Evolutionary conservation across 1,140 invertebrate species (phyloP).

Genomic region (Drepana arcuata): DNA sequence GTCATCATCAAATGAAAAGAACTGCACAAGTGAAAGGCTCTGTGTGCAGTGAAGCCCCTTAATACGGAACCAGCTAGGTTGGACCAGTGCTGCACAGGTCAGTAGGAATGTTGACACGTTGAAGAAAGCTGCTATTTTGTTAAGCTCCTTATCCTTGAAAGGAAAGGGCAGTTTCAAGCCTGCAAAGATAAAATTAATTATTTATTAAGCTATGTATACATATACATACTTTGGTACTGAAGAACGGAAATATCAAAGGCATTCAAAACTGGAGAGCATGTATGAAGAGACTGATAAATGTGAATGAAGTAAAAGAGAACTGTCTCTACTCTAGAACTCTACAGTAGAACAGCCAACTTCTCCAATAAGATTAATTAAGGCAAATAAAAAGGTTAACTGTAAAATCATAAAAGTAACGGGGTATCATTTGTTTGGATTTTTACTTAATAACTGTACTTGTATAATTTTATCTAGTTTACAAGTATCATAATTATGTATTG

Average conservation of each 20-base stretch:
- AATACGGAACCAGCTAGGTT: slow-evolving; percentile 71
- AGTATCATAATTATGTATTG: too few species aligned
- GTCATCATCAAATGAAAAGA: slow-evolving; percentile 61
- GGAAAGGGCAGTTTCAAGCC: slow-evolving; percentile 49
- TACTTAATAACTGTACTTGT: too few species aligned
- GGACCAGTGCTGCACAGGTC: slow-evolving; percentile 67
- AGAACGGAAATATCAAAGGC: too few species aligned
- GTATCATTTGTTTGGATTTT: too few species aligned
- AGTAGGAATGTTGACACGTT: slow-evolving; percentile 68
- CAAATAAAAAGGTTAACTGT: too few species aligned
- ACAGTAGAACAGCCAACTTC: background rate
- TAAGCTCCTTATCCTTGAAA: slow-evolving; percentile 65
- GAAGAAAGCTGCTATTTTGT: slow-evolving; percentile 71
- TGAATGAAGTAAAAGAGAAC: background rate
- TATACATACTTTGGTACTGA: too few species aligned
- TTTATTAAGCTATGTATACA: too few species aligned
- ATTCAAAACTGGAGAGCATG: background rate
- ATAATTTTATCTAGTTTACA: too few species aligned
- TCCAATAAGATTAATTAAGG: background rate
- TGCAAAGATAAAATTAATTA: slow-evolving; percentile 22
- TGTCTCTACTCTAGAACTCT: too few species aligned
- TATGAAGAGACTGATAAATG: background rate
- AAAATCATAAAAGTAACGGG: too few species aligned
- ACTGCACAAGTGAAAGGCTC: slow-evolving; percentile 68
- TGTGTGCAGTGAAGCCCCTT: slow-evolving; percentile 65